A percentile compares a stretch with the other conserved stretches of the same genome.
Evolutionary conservation across 2,888 invertebrate genomes (phyloP).

Genomic region (Diogma glabrata): DNA sequence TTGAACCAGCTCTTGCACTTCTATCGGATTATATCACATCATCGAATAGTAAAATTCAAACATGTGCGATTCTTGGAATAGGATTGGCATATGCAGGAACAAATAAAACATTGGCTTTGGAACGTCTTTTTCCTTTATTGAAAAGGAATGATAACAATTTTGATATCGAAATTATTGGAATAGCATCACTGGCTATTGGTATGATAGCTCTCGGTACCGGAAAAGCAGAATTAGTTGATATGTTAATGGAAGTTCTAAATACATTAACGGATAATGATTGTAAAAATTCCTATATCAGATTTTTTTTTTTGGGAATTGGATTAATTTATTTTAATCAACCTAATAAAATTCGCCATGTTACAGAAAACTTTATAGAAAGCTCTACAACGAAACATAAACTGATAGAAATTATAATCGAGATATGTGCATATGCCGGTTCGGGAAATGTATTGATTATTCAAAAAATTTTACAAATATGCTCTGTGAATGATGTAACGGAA

Average conservation of each 20-base stretch:
- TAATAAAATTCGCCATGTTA: conserved; percentile 86
- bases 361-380: conserved; percentile 82
- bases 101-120: conserved; percentile 77
- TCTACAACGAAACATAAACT: conserved; percentile 77
- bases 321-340: conserved; percentile 84
- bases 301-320: conserved; percentile 84
- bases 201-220: conserved; percentile 90
- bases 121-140: conserved; percentile 72
- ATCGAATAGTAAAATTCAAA: conserved; percentile 68
- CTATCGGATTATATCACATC: conserved; percentile 88
- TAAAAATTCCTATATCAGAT: conserved; percentile 70
- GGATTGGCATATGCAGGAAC: conserved; percentile 97
- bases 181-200: conserved; percentile 77
- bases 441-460: conserved; percentile 95
- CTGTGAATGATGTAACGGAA: conserved; percentile 78
- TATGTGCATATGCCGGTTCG: conserved; percentile 93
- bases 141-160: conserved; percentile 35
- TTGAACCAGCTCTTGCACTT: conserved; percentile 93
- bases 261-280: conserved; percentile 43
- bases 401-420: conserved; percentile 83
- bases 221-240: conserved; percentile 64
- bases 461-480: conserved; percentile 85
- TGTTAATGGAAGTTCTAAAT: conserved; percentile 47
- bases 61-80: conserved; percentile 60
- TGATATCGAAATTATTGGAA: conserved; percentile 77